Conservation (phyloP, 2,797 vertebrate genomes). For the Bufotes viridis region DNA sequence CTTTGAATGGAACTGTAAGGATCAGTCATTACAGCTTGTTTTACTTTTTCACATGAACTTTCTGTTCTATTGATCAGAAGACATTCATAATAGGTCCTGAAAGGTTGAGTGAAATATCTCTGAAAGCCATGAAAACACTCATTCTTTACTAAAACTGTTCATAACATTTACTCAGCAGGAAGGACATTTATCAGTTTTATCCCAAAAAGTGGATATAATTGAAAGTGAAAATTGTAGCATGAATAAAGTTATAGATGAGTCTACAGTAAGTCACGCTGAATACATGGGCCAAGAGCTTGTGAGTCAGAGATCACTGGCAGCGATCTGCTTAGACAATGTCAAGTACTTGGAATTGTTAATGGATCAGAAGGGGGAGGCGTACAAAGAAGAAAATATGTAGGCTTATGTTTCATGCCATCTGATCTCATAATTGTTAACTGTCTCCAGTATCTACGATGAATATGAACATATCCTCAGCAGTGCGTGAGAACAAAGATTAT, state of each 20-base stretch:
- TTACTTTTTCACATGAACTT: not conserved
- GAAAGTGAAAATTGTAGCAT: not conserved
- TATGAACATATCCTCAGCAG: not conserved
- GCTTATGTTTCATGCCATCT: not conserved
- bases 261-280: slow-evolving; percentile 16
- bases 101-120: not conserved
- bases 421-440: slow-evolving; percentile 6
- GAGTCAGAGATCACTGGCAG: slow-evolving; percentile 37
- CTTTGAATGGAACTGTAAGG: not conserved
- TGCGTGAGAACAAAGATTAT: not conserved
- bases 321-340: not conserved
- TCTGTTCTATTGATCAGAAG: not conserved
- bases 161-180: slow-evolving; percentile 9
- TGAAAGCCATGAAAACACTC: not conserved
- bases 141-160: slow-evolving; percentile 8
- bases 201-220: not conserved
- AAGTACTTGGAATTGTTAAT: slow-evolving; percentile 19
- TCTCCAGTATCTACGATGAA: not conserved
- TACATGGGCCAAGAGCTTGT: slow-evolving; percentile 22
- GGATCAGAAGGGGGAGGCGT: not conserved
- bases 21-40: not conserved
- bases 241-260: slow-evolving; percentile 2
- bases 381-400: not conserved
- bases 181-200: not conserved
- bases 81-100: not conserved